Evolutionary conservation across 2,888 invertebrate genomes (phyloP).

Genomic region (Lithophane socia): DNA sequence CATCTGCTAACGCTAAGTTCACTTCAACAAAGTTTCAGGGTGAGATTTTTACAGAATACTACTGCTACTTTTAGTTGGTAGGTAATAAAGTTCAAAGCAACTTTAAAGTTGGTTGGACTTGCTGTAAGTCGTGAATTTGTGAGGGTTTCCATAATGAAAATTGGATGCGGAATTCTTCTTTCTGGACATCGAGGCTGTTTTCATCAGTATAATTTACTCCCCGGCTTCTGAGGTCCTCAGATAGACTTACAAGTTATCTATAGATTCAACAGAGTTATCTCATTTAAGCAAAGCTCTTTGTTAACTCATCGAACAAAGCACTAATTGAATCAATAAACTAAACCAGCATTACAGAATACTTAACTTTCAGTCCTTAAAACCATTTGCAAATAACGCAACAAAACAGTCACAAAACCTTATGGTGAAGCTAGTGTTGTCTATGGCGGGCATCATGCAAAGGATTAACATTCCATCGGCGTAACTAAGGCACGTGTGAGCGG

Average conservation of each 20-base stretch:
- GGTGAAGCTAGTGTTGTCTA: constrained; percentile 31
- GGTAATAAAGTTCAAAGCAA: constrained; percentile 16
- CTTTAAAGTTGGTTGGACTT: background rate
- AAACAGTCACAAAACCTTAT: constrained; percentile 11
- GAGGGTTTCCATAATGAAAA: background rate
- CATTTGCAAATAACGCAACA: constrained; percentile 13
- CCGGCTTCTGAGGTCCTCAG: background rate
- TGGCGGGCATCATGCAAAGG: constrained; percentile 44
- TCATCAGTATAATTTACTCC: background rate
- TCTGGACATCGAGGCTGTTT: background rate
- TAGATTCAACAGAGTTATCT: background rate
- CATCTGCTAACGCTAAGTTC: too few species aligned
- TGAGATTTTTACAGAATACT: too few species aligned
- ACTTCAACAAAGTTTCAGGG: too few species aligned
- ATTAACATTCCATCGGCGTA: constrained; percentile 75
- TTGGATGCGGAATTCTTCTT: constrained; percentile 3
- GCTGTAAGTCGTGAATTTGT: background rate
- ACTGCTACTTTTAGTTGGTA: background rate
- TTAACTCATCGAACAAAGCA: background rate
- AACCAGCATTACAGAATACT: background rate
- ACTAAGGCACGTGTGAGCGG: constrained; percentile 74
- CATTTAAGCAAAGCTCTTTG: background rate
- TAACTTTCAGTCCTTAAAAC: background rate
- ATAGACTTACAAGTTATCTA: background rate
- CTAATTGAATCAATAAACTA: background rate